Evolutionary conservation across 1,140 invertebrate species (phyloP).

Genomic region (Macrocentrus cingulum): DNA sequence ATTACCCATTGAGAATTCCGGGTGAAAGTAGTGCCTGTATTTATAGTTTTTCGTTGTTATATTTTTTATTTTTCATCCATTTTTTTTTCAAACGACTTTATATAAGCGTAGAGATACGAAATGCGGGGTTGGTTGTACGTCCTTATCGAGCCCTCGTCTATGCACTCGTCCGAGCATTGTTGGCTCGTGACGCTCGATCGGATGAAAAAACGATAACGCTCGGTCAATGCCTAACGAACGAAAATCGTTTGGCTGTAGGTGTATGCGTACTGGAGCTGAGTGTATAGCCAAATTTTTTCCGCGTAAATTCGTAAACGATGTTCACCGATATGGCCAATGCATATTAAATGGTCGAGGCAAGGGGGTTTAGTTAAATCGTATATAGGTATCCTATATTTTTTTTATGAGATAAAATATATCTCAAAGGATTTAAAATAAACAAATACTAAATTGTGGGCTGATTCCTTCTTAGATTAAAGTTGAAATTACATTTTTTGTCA

Average conservation of each 20-base stretch:
- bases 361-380: conserved; percentile 44
- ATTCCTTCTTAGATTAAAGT: too few species aligned
- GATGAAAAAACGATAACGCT: conserved; percentile 40
- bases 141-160: conserved; percentile 22
- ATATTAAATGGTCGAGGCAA: conserved; percentile 48
- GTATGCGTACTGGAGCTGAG: too few species aligned
- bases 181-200: conserved; percentile 24
- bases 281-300: conserved; percentile 46
- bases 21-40: too few species aligned
- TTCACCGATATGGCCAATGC: conserved; percentile 38
- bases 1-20: too few species aligned
- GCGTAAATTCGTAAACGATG: conserved; percentile 49
- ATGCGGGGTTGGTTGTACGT: conserved; percentile 5
- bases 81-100: conserved; percentile 15
- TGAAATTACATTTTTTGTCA: too few species aligned
- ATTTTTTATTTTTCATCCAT: not conserved
- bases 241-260: conserved; percentile 42
- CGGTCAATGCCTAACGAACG: conserved; percentile 49
- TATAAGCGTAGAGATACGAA: conserved; percentile 10
- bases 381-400: conserved; percentile 31
- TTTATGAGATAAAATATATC: conserved; percentile 41
- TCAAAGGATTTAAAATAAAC: conserved; percentile 24
- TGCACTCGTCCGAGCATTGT: conserved; percentile 22
- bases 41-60: not conserved
- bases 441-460: too few species aligned